These are phyloP conservation scores for Mantis religiosa DNA, from an alignment of 2,888 invertebrate species.

Conservation along the genomic window DNA sequence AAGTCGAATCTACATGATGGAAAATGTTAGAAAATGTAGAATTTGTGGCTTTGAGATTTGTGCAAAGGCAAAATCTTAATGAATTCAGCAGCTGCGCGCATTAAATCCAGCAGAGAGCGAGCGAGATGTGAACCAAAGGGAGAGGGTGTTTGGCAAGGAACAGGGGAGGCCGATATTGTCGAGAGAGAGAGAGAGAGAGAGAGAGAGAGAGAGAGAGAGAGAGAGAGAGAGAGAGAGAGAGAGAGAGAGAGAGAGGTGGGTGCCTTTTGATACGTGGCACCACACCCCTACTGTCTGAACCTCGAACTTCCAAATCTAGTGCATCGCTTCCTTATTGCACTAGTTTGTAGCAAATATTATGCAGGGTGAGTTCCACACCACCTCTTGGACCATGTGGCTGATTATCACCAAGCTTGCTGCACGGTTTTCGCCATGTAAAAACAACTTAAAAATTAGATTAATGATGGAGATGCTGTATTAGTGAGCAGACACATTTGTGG, in stretches of 20 bases:
- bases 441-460: no score
- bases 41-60: slow-evolving; percentile 12
- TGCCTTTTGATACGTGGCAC: neutral
- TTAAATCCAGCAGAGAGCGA: slow-evolving; percentile 1
- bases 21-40: slow-evolving; percentile 15
- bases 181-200: neutral
- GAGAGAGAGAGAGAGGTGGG: neutral
- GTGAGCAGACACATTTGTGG: no score
- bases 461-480: no score
- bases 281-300: neutral
- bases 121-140: neutral
- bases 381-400: no score
- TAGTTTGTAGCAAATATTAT: neutral
- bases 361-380: no score
- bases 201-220: neutral
- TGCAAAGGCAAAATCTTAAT: slow-evolving; percentile 15
- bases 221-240: no score
- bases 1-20: neutral
- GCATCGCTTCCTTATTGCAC: neutral
- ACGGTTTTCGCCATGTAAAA: no score
- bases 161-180: slow-evolving; percentile 3
- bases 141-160: neutral
- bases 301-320: neutral
- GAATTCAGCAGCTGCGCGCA: slow-evolving; percentile 19
- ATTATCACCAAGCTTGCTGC: no score